These are phyloP conservation scores for Camponotus floridanus DNA, from an alignment of 1,140 invertebrate species.

Conservation along the genomic window DNA sequence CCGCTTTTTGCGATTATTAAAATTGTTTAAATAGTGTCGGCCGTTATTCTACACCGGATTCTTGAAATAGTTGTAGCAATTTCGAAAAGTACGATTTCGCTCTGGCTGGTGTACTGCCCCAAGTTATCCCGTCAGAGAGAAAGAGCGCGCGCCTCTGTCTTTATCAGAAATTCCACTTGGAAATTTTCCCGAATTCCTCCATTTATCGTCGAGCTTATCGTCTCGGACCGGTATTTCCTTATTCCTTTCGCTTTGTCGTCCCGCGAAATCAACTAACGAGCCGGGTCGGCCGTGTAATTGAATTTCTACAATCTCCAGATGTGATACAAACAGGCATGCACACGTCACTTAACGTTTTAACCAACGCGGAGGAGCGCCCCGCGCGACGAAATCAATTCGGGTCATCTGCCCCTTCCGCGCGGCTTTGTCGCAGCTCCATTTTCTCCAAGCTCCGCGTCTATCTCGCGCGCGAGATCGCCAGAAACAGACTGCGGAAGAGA, in stretches of 20 bases:
- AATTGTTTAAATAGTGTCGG: conserved; percentile 48
- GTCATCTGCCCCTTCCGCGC: conserved; percentile 58
- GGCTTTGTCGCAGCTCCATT: conserved; percentile 52
- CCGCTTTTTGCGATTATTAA: conserved; percentile 45
- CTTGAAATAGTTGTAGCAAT: conserved; percentile 55
- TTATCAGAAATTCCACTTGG: conserved; percentile 61
- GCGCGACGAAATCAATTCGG: conserved; percentile 67
- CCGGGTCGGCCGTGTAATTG: conserved; percentile 33
- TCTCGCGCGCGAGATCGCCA: conserved; percentile 62
- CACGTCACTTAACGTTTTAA: conserved; percentile 32
- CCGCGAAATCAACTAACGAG: conserved; percentile 49
- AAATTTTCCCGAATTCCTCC: conserved; percentile 60
- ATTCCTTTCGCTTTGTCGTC: conserved; percentile 41
- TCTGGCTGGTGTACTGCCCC: conserved; percentile 28
- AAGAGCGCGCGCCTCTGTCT: conserved; percentile 3
- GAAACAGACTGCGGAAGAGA: conserved; percentile 44
- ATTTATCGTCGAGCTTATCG: conserved; percentile 58
- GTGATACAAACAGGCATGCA: conserved; percentile 5
- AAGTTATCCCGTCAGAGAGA: conserved; percentile 16
- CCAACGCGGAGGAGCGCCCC: conserved; percentile 40
- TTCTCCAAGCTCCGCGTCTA: conserved; percentile 50
- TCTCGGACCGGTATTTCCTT: conserved; percentile 31
- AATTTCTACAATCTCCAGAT: conserved; percentile 50
- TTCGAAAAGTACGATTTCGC: conserved; percentile 47
- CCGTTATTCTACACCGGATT: neutral